Percentiles rank a stretch among this genome's conserved stretches.
phyloP scores from a whole-genome alignment of 1,140 invertebrate genomes.

The Delia radicum region DNA sequence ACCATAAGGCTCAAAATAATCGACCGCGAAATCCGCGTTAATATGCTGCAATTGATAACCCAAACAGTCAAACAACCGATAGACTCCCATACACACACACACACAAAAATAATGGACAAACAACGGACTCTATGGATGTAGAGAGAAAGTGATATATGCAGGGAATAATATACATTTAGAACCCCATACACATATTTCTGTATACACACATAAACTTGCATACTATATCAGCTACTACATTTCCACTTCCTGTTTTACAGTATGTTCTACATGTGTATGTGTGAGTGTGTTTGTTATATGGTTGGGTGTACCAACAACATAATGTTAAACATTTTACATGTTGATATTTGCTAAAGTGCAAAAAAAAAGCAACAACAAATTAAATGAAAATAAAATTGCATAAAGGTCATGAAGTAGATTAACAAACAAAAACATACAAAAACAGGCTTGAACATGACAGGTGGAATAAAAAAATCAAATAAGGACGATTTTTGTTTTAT shows the following conservation, averaged over 20 bases:
- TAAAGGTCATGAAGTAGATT: neutral
- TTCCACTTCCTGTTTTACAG: neutral
- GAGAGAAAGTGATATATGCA: neutral
- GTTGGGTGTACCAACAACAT: neutral
- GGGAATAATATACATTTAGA: neutral
- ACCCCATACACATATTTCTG: too few species aligned
- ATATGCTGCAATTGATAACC: conserved; percentile 36
- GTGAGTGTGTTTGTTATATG: neutral
- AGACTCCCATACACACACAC: neutral
- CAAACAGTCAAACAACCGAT: neutral
- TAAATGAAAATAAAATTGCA: neutral
- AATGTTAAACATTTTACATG: too few species aligned
- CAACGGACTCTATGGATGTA: neutral
- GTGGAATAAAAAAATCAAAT: neutral
- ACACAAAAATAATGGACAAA: neutral
- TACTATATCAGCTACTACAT: neutral
- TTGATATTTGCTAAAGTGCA: neutral
- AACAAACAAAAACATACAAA: neutral
- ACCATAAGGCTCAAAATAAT: conserved; percentile 36
- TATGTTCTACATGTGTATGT: too few species aligned
- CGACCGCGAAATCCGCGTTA: conserved; percentile 44
- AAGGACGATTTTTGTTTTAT: neutral
- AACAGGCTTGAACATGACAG: neutral
- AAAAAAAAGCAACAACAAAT: neutral
- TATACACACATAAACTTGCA: neutral